Base-by-base conservation (phyloP, 2,888 invertebrate genomes). In the Beris morrisii region DNA sequence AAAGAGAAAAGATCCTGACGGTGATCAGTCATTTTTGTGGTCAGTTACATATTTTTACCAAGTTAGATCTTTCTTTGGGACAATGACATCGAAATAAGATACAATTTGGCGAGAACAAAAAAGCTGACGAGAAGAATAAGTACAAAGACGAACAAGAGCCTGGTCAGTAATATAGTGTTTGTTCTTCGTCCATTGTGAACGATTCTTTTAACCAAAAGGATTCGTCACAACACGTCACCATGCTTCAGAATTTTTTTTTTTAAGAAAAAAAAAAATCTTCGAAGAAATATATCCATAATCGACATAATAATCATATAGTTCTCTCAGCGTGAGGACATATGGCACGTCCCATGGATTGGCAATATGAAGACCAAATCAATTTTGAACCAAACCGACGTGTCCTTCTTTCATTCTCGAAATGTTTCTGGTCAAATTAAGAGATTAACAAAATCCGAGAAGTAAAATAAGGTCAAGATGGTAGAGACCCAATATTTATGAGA, bases 171-270 rank as follows among this genome's bases (percentile, higher is more conserved):
- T 52, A 22, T 9, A 28, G 9, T 22, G 15, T 52, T n/a, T 52
- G 52, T 52, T 15, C 52, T 52, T 52, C 52, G 13, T 9, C 15
- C 15, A 52, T 52, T 52, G 52, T 52, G 22, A 4, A 15, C 5
- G 15, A 52, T 11, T 52, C 15, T 52, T 22, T 5, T 5, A 22
- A 52, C 52, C 9, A 52, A 52, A 52, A 52, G 52, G 52, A 52
- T 52, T 52, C 52, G 52, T 52, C 52, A 52, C 15, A 52, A 52
- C 22, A 52, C 52, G 22, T 52, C 52, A 52, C 52, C 9, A 52
- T 22, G n/a, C n/a, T 22, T 22, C 15, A 48, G 12, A 46, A 48
- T 6, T 3, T 38, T 38, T 38, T 9, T 7, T 38, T 7, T 9
- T 2, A 1, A 3, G 3, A 48, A 48, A 48, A 52, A 15, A 9